phyloP scores from a whole-genome alignment of 2,113 vertebrate species.

The Trochalopteron elliotii region DNA sequence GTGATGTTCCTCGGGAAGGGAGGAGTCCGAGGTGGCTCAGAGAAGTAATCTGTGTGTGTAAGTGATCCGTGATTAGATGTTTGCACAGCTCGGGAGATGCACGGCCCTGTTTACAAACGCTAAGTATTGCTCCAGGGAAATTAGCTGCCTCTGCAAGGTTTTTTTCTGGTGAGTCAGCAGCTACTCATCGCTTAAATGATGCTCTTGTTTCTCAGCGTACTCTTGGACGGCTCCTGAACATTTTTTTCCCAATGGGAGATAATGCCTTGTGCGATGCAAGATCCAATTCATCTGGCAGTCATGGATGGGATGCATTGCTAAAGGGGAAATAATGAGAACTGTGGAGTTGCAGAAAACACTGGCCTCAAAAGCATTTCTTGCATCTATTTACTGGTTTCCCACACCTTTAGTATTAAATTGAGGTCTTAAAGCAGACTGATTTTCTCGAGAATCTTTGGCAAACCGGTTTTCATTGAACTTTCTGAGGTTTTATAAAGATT shows the following conservation, averaged over 20 bases:
- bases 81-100: background rate
- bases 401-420: background rate
- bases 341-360: background rate
- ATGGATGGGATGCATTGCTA: background rate
- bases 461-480: background rate
- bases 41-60: background rate
- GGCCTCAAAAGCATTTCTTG: background rate
- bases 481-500: background rate
- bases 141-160: constrained; percentile 19
- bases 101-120: background rate
- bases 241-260: background rate
- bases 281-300: background rate
- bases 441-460: background rate
- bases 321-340: background rate
- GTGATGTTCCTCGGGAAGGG: background rate
- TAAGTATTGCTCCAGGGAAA: background rate
- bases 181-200: constrained; percentile 13
- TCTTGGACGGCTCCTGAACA: constrained; percentile 12
- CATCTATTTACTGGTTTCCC: background rate
- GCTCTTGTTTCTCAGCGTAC: background rate
- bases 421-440: background rate
- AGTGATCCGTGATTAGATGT: background rate
- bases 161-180: constrained; percentile 40
- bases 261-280: background rate
- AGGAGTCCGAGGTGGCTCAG: background rate